phyloP scores from a whole-genome alignment of 2,113 vertebrate genomes.

The Engraulis encrasicolus region DNA sequence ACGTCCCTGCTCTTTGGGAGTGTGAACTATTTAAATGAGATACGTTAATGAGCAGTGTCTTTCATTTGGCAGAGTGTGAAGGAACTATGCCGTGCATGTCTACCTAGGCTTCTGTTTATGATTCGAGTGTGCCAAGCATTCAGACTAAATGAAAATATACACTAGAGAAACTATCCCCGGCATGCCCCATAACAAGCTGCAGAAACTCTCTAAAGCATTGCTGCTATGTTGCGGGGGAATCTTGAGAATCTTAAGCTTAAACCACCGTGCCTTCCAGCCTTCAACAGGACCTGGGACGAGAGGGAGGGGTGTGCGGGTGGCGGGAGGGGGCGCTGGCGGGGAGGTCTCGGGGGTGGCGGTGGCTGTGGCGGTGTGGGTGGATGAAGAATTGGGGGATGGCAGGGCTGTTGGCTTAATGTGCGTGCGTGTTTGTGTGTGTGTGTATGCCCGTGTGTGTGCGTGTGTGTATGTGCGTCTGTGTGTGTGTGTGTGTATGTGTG shows the following conservation, averaged over 20 bases:
- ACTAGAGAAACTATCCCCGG: slow-evolving; percentile 83
- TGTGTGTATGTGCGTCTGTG: too few species aligned
- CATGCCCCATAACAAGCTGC: slow-evolving; percentile 95
- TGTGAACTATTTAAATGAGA: slow-evolving; percentile 75
- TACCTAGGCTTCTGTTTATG: slow-evolving; percentile 88
- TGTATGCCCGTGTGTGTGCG: too few species aligned
- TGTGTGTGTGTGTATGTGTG: too few species aligned
- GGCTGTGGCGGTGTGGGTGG: too few species aligned
- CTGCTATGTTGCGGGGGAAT: slow-evolving; percentile 92
- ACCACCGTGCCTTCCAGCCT: slow-evolving; percentile 69
- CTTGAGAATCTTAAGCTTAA: slow-evolving; percentile 87
- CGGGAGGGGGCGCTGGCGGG: not conserved
- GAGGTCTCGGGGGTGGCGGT: too few species aligned
- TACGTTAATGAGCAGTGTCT: slow-evolving; percentile 87
- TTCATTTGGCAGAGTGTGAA: slow-evolving; percentile 80
- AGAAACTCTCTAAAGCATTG: slow-evolving; percentile 85
- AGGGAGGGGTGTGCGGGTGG: slow-evolving; percentile 29
- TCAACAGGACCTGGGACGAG: slow-evolving; percentile 57
- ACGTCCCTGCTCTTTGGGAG: slow-evolving; percentile 20
- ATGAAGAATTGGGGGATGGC: too few species aligned
- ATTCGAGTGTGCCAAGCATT: slow-evolving; percentile 88
- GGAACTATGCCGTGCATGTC: slow-evolving; percentile 82
- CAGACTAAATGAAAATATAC: slow-evolving; percentile 96
- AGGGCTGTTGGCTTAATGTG: too few species aligned
- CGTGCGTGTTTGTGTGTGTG: too few species aligned